Conservation (phyloP, 2,113 vertebrate genomes). For the Eptesicus fuscus region DNA sequence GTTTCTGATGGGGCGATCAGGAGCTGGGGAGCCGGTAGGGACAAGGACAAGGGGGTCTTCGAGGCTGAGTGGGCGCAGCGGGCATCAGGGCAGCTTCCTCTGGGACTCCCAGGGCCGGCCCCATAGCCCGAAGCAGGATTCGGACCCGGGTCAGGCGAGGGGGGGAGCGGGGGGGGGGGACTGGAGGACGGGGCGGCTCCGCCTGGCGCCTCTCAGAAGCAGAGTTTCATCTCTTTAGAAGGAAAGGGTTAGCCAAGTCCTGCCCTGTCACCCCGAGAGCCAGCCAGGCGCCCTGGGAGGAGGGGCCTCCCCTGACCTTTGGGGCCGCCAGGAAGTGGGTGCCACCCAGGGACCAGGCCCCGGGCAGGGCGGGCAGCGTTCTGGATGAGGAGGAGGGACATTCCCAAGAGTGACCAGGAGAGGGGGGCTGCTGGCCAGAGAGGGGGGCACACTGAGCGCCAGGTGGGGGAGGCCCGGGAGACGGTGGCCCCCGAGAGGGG, state of each 20-base stretch:
- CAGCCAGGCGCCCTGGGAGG: not conserved
- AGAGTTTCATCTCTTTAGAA: not conserved
- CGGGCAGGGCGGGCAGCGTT: not conserved
- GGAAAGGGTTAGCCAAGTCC: not conserved
- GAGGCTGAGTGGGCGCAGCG: not conserved
- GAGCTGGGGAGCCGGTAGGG: not conserved
- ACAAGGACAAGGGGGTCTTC: rapidly evolving
- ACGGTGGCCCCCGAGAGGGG: not conserved
- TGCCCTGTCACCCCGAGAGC: not conserved
- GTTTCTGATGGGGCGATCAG: conserved; percentile 70
- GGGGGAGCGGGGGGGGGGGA: not conserved
- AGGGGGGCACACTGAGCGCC: not conserved
- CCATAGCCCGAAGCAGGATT: not conserved
- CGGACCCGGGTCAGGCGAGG: rapidly evolving
- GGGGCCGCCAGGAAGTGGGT: not conserved
- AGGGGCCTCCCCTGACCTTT: not conserved
- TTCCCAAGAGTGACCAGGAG: not conserved
- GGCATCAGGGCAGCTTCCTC: not conserved
- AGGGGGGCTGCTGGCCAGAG: not conserved
- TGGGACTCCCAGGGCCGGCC: rapidly evolving
- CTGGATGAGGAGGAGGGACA: not conserved
- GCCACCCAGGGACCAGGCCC: rapidly evolving
- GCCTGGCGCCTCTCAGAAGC: not conserved
- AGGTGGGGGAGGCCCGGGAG: not conserved
- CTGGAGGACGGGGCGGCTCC: rapidly evolving